Percentiles rank a stretch among this genome's conserved stretches.
phyloP scores from a whole-genome alignment of 2,113 vertebrate genomes.

The Cariama cristata region DNA sequence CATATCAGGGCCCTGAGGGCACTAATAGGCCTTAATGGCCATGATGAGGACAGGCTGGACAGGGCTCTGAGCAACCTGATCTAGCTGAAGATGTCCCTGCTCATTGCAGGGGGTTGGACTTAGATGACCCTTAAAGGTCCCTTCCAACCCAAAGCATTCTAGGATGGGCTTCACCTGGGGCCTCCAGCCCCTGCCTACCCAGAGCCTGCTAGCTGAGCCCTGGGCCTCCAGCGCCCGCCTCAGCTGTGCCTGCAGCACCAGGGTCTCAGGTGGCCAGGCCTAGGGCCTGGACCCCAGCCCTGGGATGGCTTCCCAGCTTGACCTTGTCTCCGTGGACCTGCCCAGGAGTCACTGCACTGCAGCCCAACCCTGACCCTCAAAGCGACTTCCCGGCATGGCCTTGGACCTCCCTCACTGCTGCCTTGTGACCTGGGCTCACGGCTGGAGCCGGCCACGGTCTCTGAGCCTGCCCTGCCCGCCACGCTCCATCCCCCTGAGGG shows the following conservation, averaged over 20 bases:
- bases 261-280: neutral
- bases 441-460: no score
- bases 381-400: neutral
- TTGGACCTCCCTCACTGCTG: neutral
- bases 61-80: no score
- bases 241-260: rapidly evolving
- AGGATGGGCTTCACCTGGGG: no score
- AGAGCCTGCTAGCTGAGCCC: neutral
- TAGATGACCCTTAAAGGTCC: no score
- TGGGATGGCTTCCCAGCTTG: neutral
- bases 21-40: no score
- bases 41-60: no score
- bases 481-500: neutral
- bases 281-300: no score
- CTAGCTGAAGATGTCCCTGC: no score
- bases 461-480: neutral
- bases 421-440: neutral
- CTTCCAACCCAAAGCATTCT: no score
- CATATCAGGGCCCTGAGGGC: neutral
- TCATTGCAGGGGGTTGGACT: no score
- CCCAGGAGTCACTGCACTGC: rapidly evolving
- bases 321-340: rapidly evolving
- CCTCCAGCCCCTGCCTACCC: no score
- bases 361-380: neutral
- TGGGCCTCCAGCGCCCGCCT: rapidly evolving